Evolutionary conservation across 2,113 vertebrate genomes (phyloP), one percentile per base, ranked within the genome.

Genomic region (Colossoma macropomum): DNA sequence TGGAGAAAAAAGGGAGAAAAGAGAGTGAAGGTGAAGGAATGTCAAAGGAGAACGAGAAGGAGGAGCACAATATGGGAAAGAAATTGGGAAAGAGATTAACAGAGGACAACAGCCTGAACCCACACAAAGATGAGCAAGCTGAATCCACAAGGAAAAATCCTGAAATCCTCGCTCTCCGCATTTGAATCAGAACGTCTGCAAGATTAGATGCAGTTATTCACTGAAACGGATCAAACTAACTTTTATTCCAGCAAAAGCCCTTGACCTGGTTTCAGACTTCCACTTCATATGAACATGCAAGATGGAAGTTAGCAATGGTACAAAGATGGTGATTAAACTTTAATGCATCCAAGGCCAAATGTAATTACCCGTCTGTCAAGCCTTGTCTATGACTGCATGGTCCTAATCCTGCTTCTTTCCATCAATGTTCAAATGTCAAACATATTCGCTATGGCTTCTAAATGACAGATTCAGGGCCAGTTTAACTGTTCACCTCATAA

Each of bases 21-120:
- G 27, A 52, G 45, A 63, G n/a, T 62, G 17, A 77, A 50, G 28
- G 17, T 28, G 19, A 48, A 19, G 17, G 56, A 48, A 65, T 48
- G 86, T 76, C 85, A 86, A 82, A 48, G 62, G 59, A 50, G 76
- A 72, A 60, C 28, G 62, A 38, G 66, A 71, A 69, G 17, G 32
- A 23, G 68, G 68, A 45, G 10, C 15, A 23, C 4, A 12, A 25
- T 6, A 71, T 71, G 23, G 10, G 68, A 41, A n/a, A 25, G 34
- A 70, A 38, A 38, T 68, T 38, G 32, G 32, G 19, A 38, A 25
- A 38, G 32, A 9, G 66, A 21, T 71, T 12, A 41, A 45, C 41
- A 13, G 38, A 23, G 34, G 30, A 34, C 32, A 41, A 25, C 21
- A 28, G 34, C 7, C 68, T 41, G 30, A 69, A 21, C 19, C 17